Evolutionary conservation across 30 jellyfish, hydroid and myxozoan genomes (phyloP).

Genomic region (Mastigias papua): DNA sequence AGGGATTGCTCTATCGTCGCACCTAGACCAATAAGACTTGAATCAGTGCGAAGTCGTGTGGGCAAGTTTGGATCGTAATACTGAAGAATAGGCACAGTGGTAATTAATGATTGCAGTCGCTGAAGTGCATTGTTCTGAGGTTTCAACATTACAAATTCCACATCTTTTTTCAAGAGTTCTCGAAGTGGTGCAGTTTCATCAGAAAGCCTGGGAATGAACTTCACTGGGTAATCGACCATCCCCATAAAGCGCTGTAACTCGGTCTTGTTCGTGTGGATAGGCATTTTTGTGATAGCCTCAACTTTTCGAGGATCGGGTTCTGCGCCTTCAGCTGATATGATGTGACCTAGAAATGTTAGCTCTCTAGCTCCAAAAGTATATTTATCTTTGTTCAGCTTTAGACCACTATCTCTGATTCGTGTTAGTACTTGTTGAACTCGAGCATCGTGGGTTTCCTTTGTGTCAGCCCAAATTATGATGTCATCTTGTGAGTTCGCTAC

Average conservation of each 20-base stretch:
- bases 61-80: constrained; percentile 34
- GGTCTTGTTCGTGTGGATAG: not conserved
- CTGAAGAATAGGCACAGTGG: constrained; percentile 5
- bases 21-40: constrained; percentile 20
- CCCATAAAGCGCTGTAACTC: constrained; percentile 34
- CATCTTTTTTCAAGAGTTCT: constrained; percentile 19
- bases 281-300: constrained; percentile 25
- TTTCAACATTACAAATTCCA: not conserved
- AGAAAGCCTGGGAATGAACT: constrained; percentile 42
- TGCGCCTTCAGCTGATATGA: constrained; percentile 52
- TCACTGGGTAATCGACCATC: constrained; percentile 30
- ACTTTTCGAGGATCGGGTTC: constrained; percentile 64
- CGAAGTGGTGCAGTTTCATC: constrained; percentile 40
- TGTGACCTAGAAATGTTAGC: constrained; percentile 59
- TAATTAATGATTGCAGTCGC: constrained; percentile 1
- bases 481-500: constrained; percentile 36
- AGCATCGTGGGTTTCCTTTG: constrained; percentile 45
- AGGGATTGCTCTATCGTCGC: constrained; percentile 37
- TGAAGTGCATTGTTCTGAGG: constrained; percentile 26
- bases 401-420: not conserved
- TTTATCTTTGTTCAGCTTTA: constrained; percentile 65
- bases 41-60: not conserved
- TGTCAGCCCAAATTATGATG: constrained; percentile 32
- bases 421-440: not conserved
- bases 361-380: constrained; percentile 31